A percentile compares a stretch with the other conserved stretches of the same genome.
Conservation (phyloP, 2,888 invertebrate species). For the Sesia bembeciformis region DNA sequence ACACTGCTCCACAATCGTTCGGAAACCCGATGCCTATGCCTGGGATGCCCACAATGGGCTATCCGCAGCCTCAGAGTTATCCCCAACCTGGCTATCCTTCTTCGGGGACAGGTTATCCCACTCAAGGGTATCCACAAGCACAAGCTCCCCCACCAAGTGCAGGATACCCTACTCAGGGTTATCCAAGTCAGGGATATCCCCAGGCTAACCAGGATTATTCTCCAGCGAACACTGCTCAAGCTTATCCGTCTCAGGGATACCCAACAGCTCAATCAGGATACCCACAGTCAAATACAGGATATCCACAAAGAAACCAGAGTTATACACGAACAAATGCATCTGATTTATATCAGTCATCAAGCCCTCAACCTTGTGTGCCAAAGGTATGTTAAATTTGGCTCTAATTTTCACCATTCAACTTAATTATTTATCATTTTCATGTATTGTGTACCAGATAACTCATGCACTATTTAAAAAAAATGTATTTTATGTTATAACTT, state of each 20-base stretch:
- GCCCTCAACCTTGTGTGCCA: constrained; percentile 15
- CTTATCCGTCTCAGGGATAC: constrained; percentile 26
- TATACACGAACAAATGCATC: constrained; percentile 20
- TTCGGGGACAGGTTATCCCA: constrained; percentile 29
- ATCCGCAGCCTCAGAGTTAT: constrained; percentile 49
- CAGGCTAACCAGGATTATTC: constrained; percentile 19
- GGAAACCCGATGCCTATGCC: constrained; percentile 66
- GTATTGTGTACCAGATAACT: not conserved
- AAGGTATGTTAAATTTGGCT: constrained; percentile 40
- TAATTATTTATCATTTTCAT: not conserved
- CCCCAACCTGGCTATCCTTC: constrained; percentile 47
- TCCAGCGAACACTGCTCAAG: constrained; percentile 9
- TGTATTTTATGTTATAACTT: constrained; percentile 11
- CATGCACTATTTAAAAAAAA: constrained; percentile 1
- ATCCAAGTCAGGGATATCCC: constrained; percentile 24
- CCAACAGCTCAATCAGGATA: constrained; percentile 23
- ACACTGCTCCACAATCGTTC: constrained; percentile 65
- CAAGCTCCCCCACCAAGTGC: constrained; percentile 26
- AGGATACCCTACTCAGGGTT: constrained; percentile 24
- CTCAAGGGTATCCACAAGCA: constrained; percentile 17
- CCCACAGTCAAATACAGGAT: constrained; percentile 14
- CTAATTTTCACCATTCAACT: not conserved
- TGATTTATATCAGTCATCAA: constrained; percentile 41
- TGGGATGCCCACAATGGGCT: constrained; percentile 56
- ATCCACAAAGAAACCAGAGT: constrained; percentile 19